Base-by-base conservation (phyloP, 2,797 vertebrate genomes). In the Dryobates pubescens region DNA sequence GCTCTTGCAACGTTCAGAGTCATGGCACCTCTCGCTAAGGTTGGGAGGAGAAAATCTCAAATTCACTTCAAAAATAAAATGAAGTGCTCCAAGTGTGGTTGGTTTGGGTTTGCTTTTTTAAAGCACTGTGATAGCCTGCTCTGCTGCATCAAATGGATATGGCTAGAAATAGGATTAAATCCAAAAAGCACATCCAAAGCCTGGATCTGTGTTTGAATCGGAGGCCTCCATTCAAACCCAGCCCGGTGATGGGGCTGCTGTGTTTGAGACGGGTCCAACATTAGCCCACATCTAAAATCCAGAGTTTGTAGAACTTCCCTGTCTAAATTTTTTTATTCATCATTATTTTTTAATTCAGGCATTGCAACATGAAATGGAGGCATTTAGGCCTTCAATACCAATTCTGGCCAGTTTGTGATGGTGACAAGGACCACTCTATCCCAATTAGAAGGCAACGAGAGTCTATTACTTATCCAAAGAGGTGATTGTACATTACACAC, bases 1-100 rank as follows among this genome's bases (percentile, higher is more conserved):
- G 93, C 61, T 91, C 64, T 65, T 93, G 73, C 73, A 86, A 80
- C 82, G 73, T 91, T 96, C 68, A 61, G 76, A 95, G 77, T 89
- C 82, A 81, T 75, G 86, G 64, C 86, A 77, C 79, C 78, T 88
- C 62, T 53, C 56, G 86, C 45, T 72, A 94, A 96, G 94, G 95
- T 82, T 81, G 51, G 47, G 69, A 54, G 69, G 87, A 83, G 51
- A 76, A 77, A 89, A 91, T 80, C 77, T 88, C 82, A 71, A 95
- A 85, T 82, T 90, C 23, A 70, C 54, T 92, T 88, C 2, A 23
- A 83, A 54, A 86, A 77, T 56, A 76, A 54, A 64, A n/a, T 63
- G 24, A 87, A 49, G 29, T 72, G 26, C 13, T 90, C 74, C 88
- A 82, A 91, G 79, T 38, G 41, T 10, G n/a, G 34, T 61, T 24